Percentiles rank a stretch among this genome's conserved stretches.
These are phyloP conservation scores for Camelus bactrianus DNA, from an alignment of 2,113 vertebrate genomes.

Conservation along the genomic window DNA sequence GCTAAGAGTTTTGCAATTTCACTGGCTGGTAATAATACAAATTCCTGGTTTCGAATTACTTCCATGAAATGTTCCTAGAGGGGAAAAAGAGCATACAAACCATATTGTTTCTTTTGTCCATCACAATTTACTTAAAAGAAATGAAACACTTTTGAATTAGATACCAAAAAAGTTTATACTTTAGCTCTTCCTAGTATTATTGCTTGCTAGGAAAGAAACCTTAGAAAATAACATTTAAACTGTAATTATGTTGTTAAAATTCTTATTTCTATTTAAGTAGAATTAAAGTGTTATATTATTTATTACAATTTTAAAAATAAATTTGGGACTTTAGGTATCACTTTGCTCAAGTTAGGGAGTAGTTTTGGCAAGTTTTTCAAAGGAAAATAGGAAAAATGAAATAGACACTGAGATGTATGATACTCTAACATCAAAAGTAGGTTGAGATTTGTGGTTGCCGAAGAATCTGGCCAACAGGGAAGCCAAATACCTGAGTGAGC, in stretches of 20 bases:
- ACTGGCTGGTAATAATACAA: constrained; percentile 93
- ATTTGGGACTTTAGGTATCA: not conserved
- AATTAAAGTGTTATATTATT: not conserved
- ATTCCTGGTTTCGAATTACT: constrained; percentile 97
- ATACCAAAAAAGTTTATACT: constrained; percentile 10
- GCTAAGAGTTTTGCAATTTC: constrained; percentile 96
- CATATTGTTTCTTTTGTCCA: constrained; percentile 56
- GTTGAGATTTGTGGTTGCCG: not conserved
- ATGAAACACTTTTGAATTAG: not conserved
- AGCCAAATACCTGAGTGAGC: not conserved
- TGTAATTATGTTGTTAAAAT: not conserved
- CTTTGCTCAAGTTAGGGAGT: not conserved
- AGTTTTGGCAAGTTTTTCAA: not conserved
- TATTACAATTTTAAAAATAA: constrained; percentile 34
- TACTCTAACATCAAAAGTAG: not conserved
- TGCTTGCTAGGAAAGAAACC: constrained; percentile 13
- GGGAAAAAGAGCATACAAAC: constrained; percentile 66
- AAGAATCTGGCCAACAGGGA: not conserved
- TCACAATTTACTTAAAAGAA: constrained; percentile 44
- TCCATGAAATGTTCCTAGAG: constrained; percentile 97
- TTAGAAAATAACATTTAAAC: constrained; percentile 20
- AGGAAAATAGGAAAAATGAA: constrained; percentile 17
- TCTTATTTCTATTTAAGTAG: not conserved
- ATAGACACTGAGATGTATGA: constrained; percentile 31
- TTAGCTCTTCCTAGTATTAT: constrained; percentile 8